Percentiles rank a stretch among this genome's conserved stretches.
These are phyloP conservation scores for Caranx melampygus DNA, from an alignment of 2,113 vertebrate species.

Conservation along the genomic window DNA sequence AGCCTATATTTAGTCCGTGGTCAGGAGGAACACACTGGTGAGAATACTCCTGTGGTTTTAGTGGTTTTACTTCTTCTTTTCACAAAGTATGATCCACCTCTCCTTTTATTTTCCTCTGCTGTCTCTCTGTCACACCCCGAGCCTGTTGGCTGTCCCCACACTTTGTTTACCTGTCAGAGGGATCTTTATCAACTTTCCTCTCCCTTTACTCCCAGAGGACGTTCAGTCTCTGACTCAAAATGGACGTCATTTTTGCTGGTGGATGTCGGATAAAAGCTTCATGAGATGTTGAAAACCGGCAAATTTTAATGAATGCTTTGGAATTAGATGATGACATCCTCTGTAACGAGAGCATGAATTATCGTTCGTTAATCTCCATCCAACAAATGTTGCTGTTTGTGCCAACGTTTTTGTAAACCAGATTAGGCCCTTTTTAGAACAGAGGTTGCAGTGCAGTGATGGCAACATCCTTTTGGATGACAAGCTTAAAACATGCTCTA, in stretches of 20 bases:
- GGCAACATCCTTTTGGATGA: background rate
- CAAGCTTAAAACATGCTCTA: background rate
- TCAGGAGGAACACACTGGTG: background rate
- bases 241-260: constrained; percentile 43
- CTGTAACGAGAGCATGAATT: background rate
- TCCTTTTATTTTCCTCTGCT: constrained; percentile 26
- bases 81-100: background rate
- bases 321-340: background rate
- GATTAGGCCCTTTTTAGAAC: constrained; percentile 18
- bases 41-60: constrained; percentile 38
- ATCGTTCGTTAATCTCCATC: constrained; percentile 9
- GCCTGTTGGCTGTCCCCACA: constrained; percentile 9
- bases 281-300: background rate
- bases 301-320: background rate
- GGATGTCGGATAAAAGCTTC: background rate
- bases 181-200: constrained; percentile 29
- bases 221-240: constrained; percentile 51
- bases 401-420: constrained; percentile 15
- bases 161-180: constrained; percentile 51
- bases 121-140: constrained; percentile 7
- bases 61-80: constrained; percentile 34
- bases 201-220: background rate
- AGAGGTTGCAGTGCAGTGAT: background rate
- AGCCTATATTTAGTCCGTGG: constrained; percentile 47
- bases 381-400: constrained; percentile 3